Evolutionary conservation across 2,888 invertebrate genomes (phyloP).

Genomic region (Trichopoda pennipes): DNA sequence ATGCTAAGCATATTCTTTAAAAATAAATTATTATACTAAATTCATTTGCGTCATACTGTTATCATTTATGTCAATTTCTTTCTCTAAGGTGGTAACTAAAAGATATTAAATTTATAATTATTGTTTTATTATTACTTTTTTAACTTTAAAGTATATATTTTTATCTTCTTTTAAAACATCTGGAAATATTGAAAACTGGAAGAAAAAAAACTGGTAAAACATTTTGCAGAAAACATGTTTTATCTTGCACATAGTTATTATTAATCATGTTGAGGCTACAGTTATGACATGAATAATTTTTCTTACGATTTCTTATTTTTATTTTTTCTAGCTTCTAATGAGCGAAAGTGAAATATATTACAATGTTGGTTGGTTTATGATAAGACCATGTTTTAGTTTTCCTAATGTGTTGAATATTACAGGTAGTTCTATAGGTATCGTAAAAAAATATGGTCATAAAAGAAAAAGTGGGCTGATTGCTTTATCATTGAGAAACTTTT

Average conservation of each 20-base stretch:
- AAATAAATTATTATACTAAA: too few species aligned
- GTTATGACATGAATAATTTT: constrained; percentile 56
- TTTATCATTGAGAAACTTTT: neutral
- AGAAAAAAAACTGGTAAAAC: too few species aligned
- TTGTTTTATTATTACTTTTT: too few species aligned
- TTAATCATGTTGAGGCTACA: constrained; percentile 49
- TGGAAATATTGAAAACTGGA: too few species aligned
- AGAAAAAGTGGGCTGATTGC: constrained; percentile 6
- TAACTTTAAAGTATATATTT: too few species aligned
- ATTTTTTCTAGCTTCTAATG: constrained; percentile 64
- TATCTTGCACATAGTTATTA: constrained; percentile 36
- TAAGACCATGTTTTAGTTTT: constrained; percentile 31
- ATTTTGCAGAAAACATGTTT: constrained; percentile 33
- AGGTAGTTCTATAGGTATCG: constrained; percentile 16
- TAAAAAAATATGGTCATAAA: constrained; percentile 3
- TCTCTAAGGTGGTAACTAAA: too few species aligned
- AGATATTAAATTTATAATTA: neutral
- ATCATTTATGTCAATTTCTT: too few species aligned
- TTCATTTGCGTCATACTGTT: too few species aligned
- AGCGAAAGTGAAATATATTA: constrained; percentile 68
- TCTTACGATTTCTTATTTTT: constrained; percentile 3
- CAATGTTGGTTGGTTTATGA: constrained; percentile 7
- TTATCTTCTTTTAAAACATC: too few species aligned
- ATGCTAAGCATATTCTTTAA: too few species aligned
- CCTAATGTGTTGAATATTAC: constrained; percentile 23